phyloP scores from a whole-genome alignment of 2,113 vertebrate species.

The Catharus minimus region DNA sequence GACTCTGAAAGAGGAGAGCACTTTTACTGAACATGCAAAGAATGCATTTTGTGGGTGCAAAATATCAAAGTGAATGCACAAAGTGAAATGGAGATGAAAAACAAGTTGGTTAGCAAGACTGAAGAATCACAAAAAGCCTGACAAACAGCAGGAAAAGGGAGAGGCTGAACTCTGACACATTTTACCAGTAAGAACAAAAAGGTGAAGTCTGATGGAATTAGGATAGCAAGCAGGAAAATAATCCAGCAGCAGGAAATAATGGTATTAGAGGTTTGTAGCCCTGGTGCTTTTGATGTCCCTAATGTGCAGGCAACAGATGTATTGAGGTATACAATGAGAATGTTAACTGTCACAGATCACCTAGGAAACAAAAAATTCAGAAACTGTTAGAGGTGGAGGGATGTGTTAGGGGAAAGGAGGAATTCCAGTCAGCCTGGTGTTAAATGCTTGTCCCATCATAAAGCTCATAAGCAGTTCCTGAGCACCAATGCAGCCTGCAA shows the following conservation, averaged over 20 bases:
- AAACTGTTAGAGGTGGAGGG: not conserved
- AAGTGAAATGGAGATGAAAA: not conserved
- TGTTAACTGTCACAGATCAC: not conserved
- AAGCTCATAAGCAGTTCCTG: not conserved
- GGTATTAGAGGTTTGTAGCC: not conserved
- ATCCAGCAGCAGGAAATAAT: not conserved
- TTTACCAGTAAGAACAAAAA: not conserved
- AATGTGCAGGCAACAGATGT: not conserved
- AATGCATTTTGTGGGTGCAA: not conserved
- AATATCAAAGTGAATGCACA: not conserved
- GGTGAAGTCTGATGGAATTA: not conserved
- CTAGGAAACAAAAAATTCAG: not conserved
- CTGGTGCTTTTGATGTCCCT: not conserved
- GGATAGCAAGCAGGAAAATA: not conserved
- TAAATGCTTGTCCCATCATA: not conserved
- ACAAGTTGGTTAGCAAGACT: not conserved
- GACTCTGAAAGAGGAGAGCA: not conserved
- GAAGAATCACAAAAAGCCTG: not conserved
- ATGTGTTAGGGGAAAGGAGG: not conserved
- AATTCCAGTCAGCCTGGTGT: not conserved
- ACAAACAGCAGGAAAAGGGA: not conserved
- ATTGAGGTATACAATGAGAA: not conserved
- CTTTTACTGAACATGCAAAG: not conserved
- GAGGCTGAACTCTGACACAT: not conserved
- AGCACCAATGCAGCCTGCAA: not conserved